Percentiles rank a stretch among this genome's conserved stretches.
Evolutionary conservation across 2,113 vertebrate genomes (phyloP).

Genomic region (Erythrocebus patas): DNA sequence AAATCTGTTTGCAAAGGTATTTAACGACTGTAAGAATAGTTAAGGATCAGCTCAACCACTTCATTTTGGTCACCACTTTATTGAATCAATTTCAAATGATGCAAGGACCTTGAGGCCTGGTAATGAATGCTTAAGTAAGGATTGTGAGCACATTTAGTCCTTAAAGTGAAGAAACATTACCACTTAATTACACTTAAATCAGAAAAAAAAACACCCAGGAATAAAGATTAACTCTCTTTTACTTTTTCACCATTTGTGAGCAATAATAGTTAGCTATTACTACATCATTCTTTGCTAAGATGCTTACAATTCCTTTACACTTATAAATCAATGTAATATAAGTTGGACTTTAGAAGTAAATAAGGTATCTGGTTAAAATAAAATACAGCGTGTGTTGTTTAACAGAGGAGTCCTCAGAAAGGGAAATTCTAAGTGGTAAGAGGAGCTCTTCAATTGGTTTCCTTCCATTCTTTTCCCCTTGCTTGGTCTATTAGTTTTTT

Average conservation of each 20-base stretch:
- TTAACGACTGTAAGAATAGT: neutral
- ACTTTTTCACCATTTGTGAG: neutral
- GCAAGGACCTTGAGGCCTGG: neutral
- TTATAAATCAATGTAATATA: neutral
- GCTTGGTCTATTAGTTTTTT: neutral
- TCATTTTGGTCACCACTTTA: conserved; percentile 5
- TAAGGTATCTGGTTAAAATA: neutral
- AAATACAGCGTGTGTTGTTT: neutral
- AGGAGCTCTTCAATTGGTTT: neutral
- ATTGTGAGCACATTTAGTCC: neutral
- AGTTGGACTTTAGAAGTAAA: neutral
- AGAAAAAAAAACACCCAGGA: neutral
- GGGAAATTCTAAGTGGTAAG: neutral
- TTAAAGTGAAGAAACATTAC: neutral
- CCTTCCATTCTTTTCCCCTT: neutral
- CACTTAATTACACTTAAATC: neutral
- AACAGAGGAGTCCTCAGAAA: neutral
- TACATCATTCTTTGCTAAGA: neutral
- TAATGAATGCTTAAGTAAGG: neutral
- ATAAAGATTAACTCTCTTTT: neutral
- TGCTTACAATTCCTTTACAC: neutral
- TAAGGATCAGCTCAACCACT: conserved; percentile 3
- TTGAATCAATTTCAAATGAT: neutral
- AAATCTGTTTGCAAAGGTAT: conserved; percentile 40
- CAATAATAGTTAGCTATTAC: neutral